Evolutionary conservation across 2,888 invertebrate genomes (phyloP), one percentile per base, ranked within the genome.

Genomic region (Drosophila robusta): DNA sequence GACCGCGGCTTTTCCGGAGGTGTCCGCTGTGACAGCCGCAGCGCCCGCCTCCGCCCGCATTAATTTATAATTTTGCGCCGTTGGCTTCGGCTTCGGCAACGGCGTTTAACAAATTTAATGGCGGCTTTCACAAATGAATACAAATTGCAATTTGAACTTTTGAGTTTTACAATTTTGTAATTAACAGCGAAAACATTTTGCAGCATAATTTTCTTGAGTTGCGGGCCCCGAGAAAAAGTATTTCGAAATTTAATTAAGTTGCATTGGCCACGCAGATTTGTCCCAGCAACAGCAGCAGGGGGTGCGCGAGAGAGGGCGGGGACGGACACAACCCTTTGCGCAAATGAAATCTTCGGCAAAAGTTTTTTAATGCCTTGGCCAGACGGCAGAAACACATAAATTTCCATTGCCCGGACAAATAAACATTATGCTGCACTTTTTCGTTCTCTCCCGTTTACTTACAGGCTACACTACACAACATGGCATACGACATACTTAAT

Each of bases 221-320:
- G 36, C 38, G 61, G 44, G 38, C 41, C 14, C 29, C 29, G 29
- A 36, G n/a, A 39, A 79, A 79, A 87, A 89, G 83, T 78, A 83
- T 89, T 89, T 76, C 29, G 57, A 86, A 89, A 86, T 89, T 89
- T 87, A 87, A 87, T 87, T 87, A 89, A 89, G 89, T 89, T 88
- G 89, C 89, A 87, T 87, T 87, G 72, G 89, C 80, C 66, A 87
- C 84, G 89, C 86, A 75, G 86, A 87, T 86, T 86, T 89, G 70
- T 80, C 71, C 63, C 68, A 73, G 38, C 45, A 44, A 32, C 38
- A 50, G 36, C 71, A 74, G 71, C 81, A 49, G 82, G 75, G 61
- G 22, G 74, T 36, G 18, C 39, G 39, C 34, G 9, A 0, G 1
- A 9, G 11, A 11, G 12, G 8, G 9, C 11, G 41, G 58, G 46